Evolutionary conservation across 2,888 invertebrate genomes (phyloP), one percentile per base, ranked within the genome.

Genomic region (Platycnemis pennipes): DNA sequence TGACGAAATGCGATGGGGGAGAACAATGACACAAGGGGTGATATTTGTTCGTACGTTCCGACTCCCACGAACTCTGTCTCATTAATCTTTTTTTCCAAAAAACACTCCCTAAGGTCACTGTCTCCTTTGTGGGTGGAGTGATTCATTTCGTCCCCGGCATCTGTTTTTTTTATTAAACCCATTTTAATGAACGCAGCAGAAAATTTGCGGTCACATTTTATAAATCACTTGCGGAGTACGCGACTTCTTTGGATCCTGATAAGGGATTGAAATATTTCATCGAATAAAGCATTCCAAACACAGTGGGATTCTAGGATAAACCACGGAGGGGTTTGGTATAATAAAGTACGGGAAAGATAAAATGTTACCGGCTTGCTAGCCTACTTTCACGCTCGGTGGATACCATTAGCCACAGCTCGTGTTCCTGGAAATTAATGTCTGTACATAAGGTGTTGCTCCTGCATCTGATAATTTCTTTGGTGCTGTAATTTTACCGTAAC

Each of bases 241-340:
- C 77, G 37, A 26, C 77, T 22, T 77, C 37, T 77, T 77, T 37
- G 31, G 11, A 37, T 8, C 31, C 77, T 77, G 77, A 77, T 77
- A 77, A 77, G 77, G 77, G 77, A 77, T 77, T 77, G 77, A 77
- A 77, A 77, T 77, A 77, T 77, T 77, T 77, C 26, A 11, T 5
- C 37, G 77, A 77, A 77, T 77, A 77, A 77, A 77, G 37, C 37
- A 37, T 77, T 16, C 26, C 37, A 13, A 37, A 26, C 31, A 19
- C 49, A 11, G 49, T 16, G 49, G n/a, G 77, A 37, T 11, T 2
- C 37, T 31, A 3, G 77, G 11, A 37, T 77, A 77, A 77, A 77
- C 77, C 77, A 26, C 26, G 77, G 22, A 37, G 77, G 31, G 16
- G 77, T 13, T 77, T 77, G n/a, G 63, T 37, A 16, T 37, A 63